Base-by-base conservation (phyloP, 92 coral and sea anemone species). In the Galaxea fascicularis region DNA sequence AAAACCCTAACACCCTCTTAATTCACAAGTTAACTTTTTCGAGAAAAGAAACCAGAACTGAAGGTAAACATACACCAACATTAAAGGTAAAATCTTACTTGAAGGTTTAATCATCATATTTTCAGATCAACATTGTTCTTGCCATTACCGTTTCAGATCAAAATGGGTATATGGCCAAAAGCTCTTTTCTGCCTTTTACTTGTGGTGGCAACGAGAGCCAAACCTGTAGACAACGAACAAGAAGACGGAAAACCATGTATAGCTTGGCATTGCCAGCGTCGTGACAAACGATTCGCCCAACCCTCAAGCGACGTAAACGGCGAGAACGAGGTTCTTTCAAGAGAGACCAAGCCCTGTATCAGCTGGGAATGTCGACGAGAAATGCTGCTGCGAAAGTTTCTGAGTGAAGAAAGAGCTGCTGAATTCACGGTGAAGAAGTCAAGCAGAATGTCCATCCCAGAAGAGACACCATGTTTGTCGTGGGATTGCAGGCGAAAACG, bases 401-500 rank as follows among this genome's bases (percentile, higher is more conserved):
- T 65, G 63, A 35, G 47, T 26, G 63, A 27, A 4, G 3, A 6
- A 3, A 65, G 64, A 20, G 60, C 49, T 5, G 74, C 63, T 14
- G 46, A 51, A 21, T 15, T 64, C 1, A 39, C 60, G 0, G 58
- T 30, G 12, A 76, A 76, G 31, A 76, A 21, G 67, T 76, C 80
- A 22, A 76, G 67, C 25, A 10, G 56, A 10, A 2, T 35, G 41
- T 6, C 41, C 41, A 35, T 2, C 41, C 41, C 41, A 35, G 41
- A 35, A 35, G 41, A 35, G 41, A 35, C 41, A 35, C 41, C 41
- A 4, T 78, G 83, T 54, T 22, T 78, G 15, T 26, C 72, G n/a
- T 45, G 83, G 73, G 59, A 46, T 0, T 78, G 83, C 73, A 64
- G 18, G 45, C 83, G 83, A 6, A 65, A 79, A 30, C 41, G 49